Evolutionary conservation across 2,888 invertebrate genomes (phyloP), one percentile per base, ranked within the genome.

Genomic region (Melanotus villosus): DNA sequence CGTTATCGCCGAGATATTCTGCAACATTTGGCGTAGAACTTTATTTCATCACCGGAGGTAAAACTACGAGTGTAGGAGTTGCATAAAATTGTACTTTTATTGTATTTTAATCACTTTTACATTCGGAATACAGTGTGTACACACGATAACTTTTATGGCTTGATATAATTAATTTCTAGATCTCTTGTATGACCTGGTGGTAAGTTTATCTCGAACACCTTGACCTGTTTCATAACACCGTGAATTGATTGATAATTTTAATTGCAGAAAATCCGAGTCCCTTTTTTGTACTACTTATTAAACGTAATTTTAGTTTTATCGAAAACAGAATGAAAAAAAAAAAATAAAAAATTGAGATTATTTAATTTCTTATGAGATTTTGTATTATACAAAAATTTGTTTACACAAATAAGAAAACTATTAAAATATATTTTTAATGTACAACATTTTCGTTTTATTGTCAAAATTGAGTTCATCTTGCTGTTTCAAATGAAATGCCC

Each of bases 161-260:
- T 16, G 45, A 45, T 45, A 45, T 21, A 19, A 45, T 19, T 21
- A 21, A 19, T 6, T 7, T 45, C 21, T 4, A 10, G 21, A 45
- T 21, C 9, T 21, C 10, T 2, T 10, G 21, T 45, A 45, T 10
- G 45, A 10, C 7, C 14, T 4, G 21, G 10, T 45, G 45, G 0
- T 45, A 10, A 9, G 7, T 19, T 19, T 45, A 45, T 45, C 41
- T 7, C 4, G 16, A 41, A 45, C 10, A 43, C 43, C 43, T 43
- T 43, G 43, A 43, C 43, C 43, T 43, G 10, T 43, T 43, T 43
- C 19, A 18, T 2, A 43, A 43, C 10, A 10, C 21, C 21, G n/a
- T 45, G n/a, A 5, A 21, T 10, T 21, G 45, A 45, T 10, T 21
- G 45, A 45, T 45, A 45, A 45, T 45, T 21, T 45, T 45, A 21